phyloP scores from a whole-genome alignment of 2,888 invertebrate species.

The Eupeodes luniger region DNA sequence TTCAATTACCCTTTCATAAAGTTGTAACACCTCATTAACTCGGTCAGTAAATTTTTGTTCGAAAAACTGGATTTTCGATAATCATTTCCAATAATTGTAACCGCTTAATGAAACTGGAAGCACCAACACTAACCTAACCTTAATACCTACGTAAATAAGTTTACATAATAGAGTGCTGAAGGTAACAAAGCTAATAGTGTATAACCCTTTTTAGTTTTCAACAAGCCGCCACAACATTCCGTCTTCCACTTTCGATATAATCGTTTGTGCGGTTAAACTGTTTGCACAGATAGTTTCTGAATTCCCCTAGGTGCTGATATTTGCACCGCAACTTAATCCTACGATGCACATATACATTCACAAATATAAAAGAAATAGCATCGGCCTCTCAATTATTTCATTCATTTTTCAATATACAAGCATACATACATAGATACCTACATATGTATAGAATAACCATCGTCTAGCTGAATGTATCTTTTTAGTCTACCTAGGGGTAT shows the following conservation, averaged over 20 bases:
- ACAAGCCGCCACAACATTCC: constrained; percentile 45
- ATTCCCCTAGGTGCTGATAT: constrained; percentile 65
- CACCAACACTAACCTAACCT: background rate
- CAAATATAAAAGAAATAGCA: constrained; percentile 10
- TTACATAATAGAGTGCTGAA: background rate
- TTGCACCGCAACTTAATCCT: constrained; percentile 60
- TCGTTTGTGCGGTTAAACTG: constrained; percentile 52
- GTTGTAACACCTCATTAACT: constrained; percentile 34
- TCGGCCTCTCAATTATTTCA: constrained; percentile 61
- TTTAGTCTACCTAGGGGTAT: constrained; percentile 35
- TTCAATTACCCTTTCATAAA: constrained; percentile 7
- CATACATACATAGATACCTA: constrained; percentile 1
- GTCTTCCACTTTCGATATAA: constrained; percentile 50
- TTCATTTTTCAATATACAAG: constrained; percentile 54
- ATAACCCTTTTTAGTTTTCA: constrained; percentile 52
- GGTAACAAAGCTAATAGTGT: constrained; percentile 16
- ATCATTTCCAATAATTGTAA: constrained; percentile 27
- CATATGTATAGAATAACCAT: background rate
- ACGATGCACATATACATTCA: constrained; percentile 15
- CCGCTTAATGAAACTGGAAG: constrained; percentile 12
- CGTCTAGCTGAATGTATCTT: background rate
- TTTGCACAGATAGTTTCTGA: constrained; percentile 39
- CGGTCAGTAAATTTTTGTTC: constrained; percentile 7
- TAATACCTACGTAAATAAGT: background rate
- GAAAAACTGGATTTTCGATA: constrained; percentile 12